Percentiles rank a stretch among this genome's conserved stretches.
phyloP scores from a whole-genome alignment of 2,797 vertebrate genomes.

The Gastrophryne carolinensis region DNA sequence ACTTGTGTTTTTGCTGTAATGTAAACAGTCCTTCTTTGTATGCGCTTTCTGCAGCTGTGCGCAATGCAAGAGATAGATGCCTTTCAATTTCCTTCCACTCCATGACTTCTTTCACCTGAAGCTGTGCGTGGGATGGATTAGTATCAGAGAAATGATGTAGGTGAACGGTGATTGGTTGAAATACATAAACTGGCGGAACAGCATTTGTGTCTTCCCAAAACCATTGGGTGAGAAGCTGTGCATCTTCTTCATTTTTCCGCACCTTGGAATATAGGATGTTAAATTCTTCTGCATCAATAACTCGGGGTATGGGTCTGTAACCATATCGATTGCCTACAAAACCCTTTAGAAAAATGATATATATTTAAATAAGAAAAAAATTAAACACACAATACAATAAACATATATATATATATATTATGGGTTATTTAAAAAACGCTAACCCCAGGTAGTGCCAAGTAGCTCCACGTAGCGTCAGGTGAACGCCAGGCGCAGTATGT shows the following conservation, averaged over 20 bases:
- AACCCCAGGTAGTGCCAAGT: too few relatives aligned
- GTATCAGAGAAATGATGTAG: conserved; percentile 65
- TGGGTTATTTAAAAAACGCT: too few relatives aligned
- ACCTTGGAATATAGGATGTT: conserved; percentile 70
- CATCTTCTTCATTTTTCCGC: conserved; percentile 57
- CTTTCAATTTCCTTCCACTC: conserved; percentile 63
- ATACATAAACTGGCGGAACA: conserved; percentile 70
- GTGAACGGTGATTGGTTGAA: conserved; percentile 72
- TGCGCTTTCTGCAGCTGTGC: conserved; percentile 64
- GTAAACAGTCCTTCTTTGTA: conserved; percentile 67
- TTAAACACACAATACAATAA: background rate
- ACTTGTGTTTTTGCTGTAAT: conserved; percentile 64
- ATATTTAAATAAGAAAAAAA: background rate
- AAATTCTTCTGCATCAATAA: conserved; percentile 72
- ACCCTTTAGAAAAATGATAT: conserved; percentile 60
- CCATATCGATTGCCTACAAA: conserved; percentile 78
- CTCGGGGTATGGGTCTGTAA: conserved; percentile 65
- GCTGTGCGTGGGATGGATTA: conserved; percentile 55
- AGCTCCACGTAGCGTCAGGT: too few relatives aligned
- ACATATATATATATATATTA: too few relatives aligned
- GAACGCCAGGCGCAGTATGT: too few relatives aligned
- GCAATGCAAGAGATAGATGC: conserved; percentile 64
- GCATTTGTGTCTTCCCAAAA: conserved; percentile 74
- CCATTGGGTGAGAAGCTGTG: conserved; percentile 67
- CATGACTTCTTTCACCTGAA: conserved; percentile 52